Base-by-base conservation (phyloP, 2,797 vertebrate genomes). In the Rhyacichthys aspro region DNA sequence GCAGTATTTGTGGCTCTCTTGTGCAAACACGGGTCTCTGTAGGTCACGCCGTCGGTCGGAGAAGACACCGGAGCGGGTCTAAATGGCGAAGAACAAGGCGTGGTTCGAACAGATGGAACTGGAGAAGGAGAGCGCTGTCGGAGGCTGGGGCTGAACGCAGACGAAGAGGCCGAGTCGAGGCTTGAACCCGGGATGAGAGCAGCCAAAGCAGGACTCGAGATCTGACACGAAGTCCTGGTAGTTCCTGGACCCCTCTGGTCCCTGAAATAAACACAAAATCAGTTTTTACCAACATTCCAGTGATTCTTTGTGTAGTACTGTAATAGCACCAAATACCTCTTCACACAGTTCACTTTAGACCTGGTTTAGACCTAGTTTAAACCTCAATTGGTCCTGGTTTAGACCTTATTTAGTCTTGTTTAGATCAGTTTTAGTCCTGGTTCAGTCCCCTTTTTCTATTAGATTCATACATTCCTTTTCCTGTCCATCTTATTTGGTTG, bases 101-200 rank as follows among this genome's bases (percentile, higher is more conserved):
- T 33, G 0, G 41, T 16, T 59, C 8, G 68, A 2, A 61, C 44
- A 6, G 81, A 54, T 17, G 53, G 76, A 14, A 12, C 0, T 6
- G 85, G 79, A 36, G 84, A 86, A 6, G 74, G 66, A 7, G 78
- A 81, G n/a, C 34, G 52, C 9, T 34, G 73, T 7, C 38, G 54
- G 52, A 68, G 58, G 42, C 60, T 68, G 11, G 83, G 64, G 41
- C 42, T 78, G 49, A 88, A 86, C 14, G 79, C 79, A n/a, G 86
- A 83, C 2, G 70, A 33, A 16, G 72, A 38, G 17, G 64, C 18
- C 1, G 36, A 49, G 36, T 23, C 19, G 2, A 33, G 50, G 5
- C 76, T 74, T 2, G n/a, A 14, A 7, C 37, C 39, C 53, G 79
- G 79, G 63, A 38, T 8, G 1, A 41, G 50, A 49, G 17, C 49